Percentiles rank a stretch among this genome's conserved stretches.
These are phyloP conservation scores for Ganaspis sp. DNA, from an alignment of 1,140 invertebrate genomes.

Conservation along the genomic window DNA sequence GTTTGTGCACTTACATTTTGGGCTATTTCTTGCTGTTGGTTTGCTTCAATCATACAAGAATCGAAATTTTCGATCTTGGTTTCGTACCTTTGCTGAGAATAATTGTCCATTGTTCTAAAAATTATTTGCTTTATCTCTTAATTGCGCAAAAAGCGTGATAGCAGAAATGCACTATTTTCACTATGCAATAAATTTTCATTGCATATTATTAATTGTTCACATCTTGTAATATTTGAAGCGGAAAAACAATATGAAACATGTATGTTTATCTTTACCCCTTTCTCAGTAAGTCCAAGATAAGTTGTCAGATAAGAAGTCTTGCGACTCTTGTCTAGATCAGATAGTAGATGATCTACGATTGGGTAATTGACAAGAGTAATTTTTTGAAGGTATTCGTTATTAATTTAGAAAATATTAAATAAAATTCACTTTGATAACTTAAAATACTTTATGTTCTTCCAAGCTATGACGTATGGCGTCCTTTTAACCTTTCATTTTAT, in stretches of 20 bases:
- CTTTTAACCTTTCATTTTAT: constrained; percentile 7
- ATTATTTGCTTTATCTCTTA: background rate
- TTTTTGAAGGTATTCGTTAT: background rate
- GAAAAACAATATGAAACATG: constrained; percentile 10
- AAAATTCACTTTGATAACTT: background rate
- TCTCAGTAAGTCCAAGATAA: constrained; percentile 61
- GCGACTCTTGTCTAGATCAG: constrained; percentile 55
- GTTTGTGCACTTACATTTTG: constrained; percentile 56
- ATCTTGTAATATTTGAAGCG: constrained; percentile 34
- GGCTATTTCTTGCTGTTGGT: constrained; percentile 61
- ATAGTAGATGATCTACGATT: constrained; percentile 55
- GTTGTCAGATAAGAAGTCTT: constrained; percentile 55
- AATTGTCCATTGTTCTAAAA: constrained; percentile 66
- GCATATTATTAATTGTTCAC: constrained; percentile 17
- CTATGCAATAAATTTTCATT: constrained; percentile 42
- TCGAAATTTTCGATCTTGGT: constrained; percentile 72
- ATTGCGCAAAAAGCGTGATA: background rate
- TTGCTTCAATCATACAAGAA: constrained; percentile 66
- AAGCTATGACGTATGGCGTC: background rate
- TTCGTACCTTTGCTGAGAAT: constrained; percentile 65
- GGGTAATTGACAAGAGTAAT: constrained; percentile 25
- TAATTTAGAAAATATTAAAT: background rate
- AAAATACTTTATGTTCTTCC: background rate
- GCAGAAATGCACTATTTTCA: constrained; percentile 31
- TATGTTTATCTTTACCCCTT: constrained; percentile 23